These are phyloP conservation scores for Carpatolechia fugitivella DNA, from an alignment of 2,888 invertebrate genomes.

Conservation along the genomic window DNA sequence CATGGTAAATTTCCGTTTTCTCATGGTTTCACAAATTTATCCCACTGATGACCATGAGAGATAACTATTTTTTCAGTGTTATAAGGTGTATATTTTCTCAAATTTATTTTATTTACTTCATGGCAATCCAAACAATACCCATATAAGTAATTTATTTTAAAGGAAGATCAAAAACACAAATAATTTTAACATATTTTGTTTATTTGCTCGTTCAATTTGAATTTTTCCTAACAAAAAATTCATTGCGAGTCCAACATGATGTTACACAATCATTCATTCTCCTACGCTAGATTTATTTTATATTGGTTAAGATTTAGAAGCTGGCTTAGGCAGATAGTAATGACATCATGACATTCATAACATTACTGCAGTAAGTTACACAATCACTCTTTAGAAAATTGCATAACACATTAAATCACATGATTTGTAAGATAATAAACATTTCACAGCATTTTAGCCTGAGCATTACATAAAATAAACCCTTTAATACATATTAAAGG, in stretches of 20 bases:
- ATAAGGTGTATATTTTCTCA: no score
- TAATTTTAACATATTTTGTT: constrained; percentile 58
- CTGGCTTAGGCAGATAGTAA: background rate
- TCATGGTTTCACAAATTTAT: no score
- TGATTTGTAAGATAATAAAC: constrained; percentile 43
- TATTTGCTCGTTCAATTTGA: constrained; percentile 60
- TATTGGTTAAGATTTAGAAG: background rate
- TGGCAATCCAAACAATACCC: background rate
- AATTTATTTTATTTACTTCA: constrained; percentile 4
- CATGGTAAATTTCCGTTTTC: no score
- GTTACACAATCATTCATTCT: constrained; percentile 16
- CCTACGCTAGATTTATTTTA: background rate
- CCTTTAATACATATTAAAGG: constrained; percentile 36
- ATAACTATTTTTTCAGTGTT: no score
- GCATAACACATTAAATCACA: constrained; percentile 67
- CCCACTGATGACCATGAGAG: no score
- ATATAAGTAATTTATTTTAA: background rate
- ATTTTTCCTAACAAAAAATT: constrained; percentile 64
- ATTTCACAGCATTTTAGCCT: constrained; percentile 48
- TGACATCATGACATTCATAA: no score
- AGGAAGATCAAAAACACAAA: constrained; percentile 28
- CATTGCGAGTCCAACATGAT: constrained; percentile 45
- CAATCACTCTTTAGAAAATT: constrained; percentile 49
- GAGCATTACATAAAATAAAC: constrained; percentile 38
- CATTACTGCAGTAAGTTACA: background rate